phyloP scores from a whole-genome alignment of 1,140 invertebrate genomes.

The Sarcophaga bullata region DNA sequence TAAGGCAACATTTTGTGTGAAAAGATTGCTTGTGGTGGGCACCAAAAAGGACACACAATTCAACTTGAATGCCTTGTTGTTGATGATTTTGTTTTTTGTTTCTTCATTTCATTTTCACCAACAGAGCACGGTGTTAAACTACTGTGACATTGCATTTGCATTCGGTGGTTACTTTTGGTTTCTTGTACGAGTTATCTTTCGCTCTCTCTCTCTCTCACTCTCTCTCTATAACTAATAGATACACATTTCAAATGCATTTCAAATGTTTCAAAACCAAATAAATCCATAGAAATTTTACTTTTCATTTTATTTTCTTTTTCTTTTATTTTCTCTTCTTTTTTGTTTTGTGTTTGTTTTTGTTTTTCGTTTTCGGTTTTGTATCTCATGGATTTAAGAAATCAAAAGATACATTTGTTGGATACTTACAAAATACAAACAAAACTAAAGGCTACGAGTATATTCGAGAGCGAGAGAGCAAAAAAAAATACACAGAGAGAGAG shows the following conservation, averaged over 20 bases:
- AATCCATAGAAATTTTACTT: not conserved
- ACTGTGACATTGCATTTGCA: not conserved
- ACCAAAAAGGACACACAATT: not conserved
- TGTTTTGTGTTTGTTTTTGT: not conserved
- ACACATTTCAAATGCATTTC: constrained; percentile 9
- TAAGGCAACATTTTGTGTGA: constrained; percentile 21
- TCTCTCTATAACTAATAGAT: not conserved
- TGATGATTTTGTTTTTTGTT: too few relatives aligned
- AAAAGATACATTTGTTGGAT: constrained; percentile 13
- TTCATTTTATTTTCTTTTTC: not conserved
- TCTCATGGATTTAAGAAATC: not conserved
- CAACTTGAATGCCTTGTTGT: too few relatives aligned
- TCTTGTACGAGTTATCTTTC: not conserved
- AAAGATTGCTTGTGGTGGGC: not conserved
- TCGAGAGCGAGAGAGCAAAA: not conserved
- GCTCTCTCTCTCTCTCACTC: not conserved
- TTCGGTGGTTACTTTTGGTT: not conserved
- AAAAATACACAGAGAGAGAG: too few relatives aligned
- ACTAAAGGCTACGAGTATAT: not conserved
- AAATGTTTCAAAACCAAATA: not conserved
- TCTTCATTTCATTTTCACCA: not conserved
- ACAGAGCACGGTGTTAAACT: not conserved
- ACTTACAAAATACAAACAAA: not conserved
- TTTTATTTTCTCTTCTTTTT: not conserved
- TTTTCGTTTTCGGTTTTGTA: not conserved